Evolutionary conservation across 2,888 invertebrate genomes (phyloP).

Genomic region (Apocheima hispidaria): DNA sequence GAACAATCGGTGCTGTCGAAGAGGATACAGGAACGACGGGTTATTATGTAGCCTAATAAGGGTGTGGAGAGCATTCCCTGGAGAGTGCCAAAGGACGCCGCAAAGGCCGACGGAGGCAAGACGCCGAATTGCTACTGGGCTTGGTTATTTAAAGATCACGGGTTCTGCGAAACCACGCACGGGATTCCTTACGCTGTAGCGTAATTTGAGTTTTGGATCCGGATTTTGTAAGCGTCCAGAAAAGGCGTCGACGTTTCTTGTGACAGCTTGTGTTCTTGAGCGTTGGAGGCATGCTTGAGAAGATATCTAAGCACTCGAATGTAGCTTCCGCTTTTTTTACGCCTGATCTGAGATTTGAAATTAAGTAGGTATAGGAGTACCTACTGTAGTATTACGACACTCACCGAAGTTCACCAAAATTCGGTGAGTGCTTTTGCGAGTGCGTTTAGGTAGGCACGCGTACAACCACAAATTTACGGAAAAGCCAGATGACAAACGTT

Average conservation of each 20-base stretch:
- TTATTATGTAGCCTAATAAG: constrained; percentile 81
- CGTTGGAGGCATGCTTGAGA: constrained; percentile 19
- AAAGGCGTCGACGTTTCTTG: constrained; percentile 48
- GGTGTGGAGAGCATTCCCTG: constrained; percentile 69
- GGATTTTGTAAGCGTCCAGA: constrained; percentile 59
- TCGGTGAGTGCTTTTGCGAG: too few species aligned
- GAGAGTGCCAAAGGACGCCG: constrained; percentile 78
- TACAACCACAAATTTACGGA: too few species aligned
- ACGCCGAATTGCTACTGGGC: constrained; percentile 66
- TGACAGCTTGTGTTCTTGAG: too few species aligned
- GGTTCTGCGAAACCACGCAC: constrained; percentile 77
- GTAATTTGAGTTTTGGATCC: constrained; percentile 58
- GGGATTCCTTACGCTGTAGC: constrained; percentile 66
- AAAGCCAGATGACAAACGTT: too few species aligned
- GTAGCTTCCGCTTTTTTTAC: constrained; percentile 2
- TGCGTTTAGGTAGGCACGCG: too few species aligned
- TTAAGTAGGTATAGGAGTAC: too few species aligned
- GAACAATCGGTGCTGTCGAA: constrained; percentile 74
- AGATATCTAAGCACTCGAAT: constrained; percentile 16
- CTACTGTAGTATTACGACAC: neutral
- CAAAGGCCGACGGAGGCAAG: constrained; percentile 71
- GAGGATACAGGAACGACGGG: constrained; percentile 65
- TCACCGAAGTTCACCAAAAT: too few species aligned
- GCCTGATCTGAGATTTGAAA: neutral
- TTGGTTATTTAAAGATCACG: constrained; percentile 73